Evolutionary conservation across 92 coral and sea anemone genomes (phyloP), one percentile per base, ranked within the genome.

Genomic region (Epizoanthus illoricatus): DNA sequence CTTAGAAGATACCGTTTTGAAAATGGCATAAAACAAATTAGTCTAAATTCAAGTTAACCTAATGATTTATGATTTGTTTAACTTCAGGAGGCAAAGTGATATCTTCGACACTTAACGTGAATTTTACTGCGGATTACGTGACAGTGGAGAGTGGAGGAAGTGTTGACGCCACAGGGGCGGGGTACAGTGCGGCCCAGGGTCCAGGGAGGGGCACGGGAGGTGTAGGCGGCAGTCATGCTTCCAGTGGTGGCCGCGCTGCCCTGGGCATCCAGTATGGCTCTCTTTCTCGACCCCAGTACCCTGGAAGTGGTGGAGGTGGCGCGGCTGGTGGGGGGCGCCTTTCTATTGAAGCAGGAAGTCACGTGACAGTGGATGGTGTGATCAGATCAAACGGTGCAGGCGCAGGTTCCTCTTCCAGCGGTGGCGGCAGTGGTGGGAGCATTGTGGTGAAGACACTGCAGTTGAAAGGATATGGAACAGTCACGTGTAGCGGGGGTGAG

Each of bases 361-460:
- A 74, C 63, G 88, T 87, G 56, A 85, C 69, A 76, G 80, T 90
- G 41, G 93, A 90, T 84, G 93, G 93, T 28, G 75, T 49, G 15
- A 59, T 90, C 36, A 79, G 18, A 55, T 82, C 73, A 39, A 75
- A 90, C 39, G 93, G 93, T 41, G 79, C 41, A 19, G 74, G 86
- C 5, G 80, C 79, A 40, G 74, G 45, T 13, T 65, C 79, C 0
- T 17, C 85, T 24, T 88, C 88, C 6, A 57, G 42, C 74, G 88
- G 90, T 63, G 93, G 90, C 19, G 93, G 93, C 61, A 90, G 90
- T 76, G 93, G 93, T 9, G 93, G 93, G 17, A 80, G 90, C 67
- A 80, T 90, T 36, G 21, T 68, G 17, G 67, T 90, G 18, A 67
- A 67, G 47, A 79, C 93, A 39, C 42, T 82, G 40, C 43, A 81